These are phyloP conservation scores for Torymus aiolomorphi DNA, from an alignment of 2,888 invertebrate species.

Conservation along the genomic window DNA sequence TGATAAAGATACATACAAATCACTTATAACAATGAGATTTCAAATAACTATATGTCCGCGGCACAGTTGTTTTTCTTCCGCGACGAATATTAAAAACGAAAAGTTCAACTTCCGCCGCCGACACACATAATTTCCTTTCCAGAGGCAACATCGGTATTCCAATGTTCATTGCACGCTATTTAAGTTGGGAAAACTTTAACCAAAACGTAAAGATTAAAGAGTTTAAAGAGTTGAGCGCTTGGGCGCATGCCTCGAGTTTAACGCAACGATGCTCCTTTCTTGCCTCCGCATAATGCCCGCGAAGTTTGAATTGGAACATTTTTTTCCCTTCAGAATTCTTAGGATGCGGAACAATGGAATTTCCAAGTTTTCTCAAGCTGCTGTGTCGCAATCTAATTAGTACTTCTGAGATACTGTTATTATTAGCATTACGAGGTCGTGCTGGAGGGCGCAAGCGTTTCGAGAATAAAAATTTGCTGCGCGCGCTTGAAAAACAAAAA, in stretches of 20 bases:
- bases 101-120: background rate
- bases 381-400: constrained; percentile 38
- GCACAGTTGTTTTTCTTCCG: no score
- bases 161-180: background rate
- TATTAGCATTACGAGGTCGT: constrained; percentile 28
- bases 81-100: background rate
- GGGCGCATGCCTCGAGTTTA: constrained; percentile 15
- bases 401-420: constrained; percentile 33
- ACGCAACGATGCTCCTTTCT: constrained; percentile 44
- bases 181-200: constrained; percentile 32
- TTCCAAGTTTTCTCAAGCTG: constrained; percentile 33
- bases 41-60: no score
- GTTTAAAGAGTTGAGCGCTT: constrained; percentile 26
- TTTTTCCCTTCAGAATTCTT: constrained; percentile 25
- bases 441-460: no score
- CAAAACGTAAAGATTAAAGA: constrained; percentile 47
- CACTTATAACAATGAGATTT: no score
- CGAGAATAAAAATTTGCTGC: constrained; percentile 19
- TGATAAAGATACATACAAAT: no score
- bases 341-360: constrained; percentile 40
- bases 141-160: constrained; percentile 12
- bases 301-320: constrained; percentile 46
- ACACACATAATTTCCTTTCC: background rate
- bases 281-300: constrained; percentile 13
- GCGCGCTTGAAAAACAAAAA: background rate